These are phyloP conservation scores for Calliscelio sp. DNA, from an alignment of 2,888 invertebrate genomes.

Conservation along the genomic window DNA sequence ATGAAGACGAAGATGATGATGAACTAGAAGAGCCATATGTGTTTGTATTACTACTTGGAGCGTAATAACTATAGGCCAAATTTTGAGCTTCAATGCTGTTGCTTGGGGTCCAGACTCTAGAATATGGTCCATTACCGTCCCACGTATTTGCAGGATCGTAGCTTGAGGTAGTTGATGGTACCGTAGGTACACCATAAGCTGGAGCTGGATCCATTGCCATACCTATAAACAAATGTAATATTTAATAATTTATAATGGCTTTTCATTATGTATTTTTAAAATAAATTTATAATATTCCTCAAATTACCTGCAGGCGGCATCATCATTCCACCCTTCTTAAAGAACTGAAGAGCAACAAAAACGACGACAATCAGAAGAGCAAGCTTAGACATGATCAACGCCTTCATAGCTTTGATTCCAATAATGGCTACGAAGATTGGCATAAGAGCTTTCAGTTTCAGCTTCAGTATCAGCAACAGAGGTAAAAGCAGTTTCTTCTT, in stretches of 20 bases:
- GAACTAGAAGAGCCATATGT: constrained; percentile 91
- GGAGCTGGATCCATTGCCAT: constrained; percentile 90
- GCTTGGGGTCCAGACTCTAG: constrained; percentile 90
- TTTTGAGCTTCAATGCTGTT: constrained; percentile 85
- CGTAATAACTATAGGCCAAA: constrained; percentile 85
- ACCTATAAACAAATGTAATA: too few species aligned
- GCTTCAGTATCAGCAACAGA: constrained; percentile 91
- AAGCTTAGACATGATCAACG: constrained; percentile 93
- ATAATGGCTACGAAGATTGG: constrained; percentile 93
- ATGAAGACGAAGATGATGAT: constrained; percentile 87
- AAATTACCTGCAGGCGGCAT: constrained; percentile 81
- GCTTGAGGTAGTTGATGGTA: constrained; percentile 87
- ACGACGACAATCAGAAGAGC: constrained; percentile 93
- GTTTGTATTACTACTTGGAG: constrained; percentile 89
- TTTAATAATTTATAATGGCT: too few species aligned
- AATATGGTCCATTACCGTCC: constrained; percentile 91
- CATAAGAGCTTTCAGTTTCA: constrained; percentile 94
- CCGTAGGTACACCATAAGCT: constrained; percentile 90
- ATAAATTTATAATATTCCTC: too few species aligned
- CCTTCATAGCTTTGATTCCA: constrained; percentile 93
- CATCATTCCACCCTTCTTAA: constrained; percentile 91
- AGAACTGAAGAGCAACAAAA: constrained; percentile 92
- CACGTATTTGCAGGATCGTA: constrained; percentile 90
- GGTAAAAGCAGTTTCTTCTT: constrained; percentile 95
- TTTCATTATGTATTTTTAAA: too few species aligned